Evolutionary conservation across 2,888 invertebrate species (phyloP).

Genomic region (Oeneis ivallda): DNA sequence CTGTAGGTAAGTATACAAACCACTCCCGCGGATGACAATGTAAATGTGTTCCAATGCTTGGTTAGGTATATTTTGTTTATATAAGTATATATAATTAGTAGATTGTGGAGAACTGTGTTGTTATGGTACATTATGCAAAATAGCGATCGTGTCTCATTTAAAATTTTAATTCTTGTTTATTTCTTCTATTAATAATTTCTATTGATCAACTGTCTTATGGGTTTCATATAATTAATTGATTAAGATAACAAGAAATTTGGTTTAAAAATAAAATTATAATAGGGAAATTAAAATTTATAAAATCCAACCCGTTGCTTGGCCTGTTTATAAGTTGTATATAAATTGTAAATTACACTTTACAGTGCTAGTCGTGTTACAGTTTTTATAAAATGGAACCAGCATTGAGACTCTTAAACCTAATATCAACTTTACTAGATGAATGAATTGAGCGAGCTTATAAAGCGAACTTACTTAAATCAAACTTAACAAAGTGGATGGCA

Average conservation of each 20-base stretch:
- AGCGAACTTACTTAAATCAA: conserved; percentile 76
- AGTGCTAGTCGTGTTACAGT: conserved; percentile 29
- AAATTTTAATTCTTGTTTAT: conserved; percentile 61
- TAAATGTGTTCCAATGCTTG: conserved; percentile 66
- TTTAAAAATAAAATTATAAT: conserved; percentile 18
- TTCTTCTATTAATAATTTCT: conserved; percentile 54
- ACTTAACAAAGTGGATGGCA: conserved; percentile 82
- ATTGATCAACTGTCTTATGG: conserved; percentile 36
- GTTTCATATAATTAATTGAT: conserved; percentile 31
- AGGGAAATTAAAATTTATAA: conserved; percentile 19
- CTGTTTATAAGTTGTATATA: background rate
- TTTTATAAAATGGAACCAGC: conserved; percentile 53
- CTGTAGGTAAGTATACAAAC: conserved; percentile 64
- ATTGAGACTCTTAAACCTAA: conserved; percentile 61
- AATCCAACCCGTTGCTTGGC: conserved; percentile 16
- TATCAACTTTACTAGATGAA: conserved; percentile 71
- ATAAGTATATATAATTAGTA: conserved; percentile 52
- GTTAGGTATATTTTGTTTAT: conserved; percentile 66
- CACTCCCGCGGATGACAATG: conserved; percentile 73
- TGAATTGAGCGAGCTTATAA: conserved; percentile 80
- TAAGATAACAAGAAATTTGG: conserved; percentile 24
- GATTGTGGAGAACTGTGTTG: conserved; percentile 63
- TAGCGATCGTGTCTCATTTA: conserved; percentile 58
- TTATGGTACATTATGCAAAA: conserved; percentile 61
- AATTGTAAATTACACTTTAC: conserved; percentile 24